These are phyloP conservation scores for Artemia franciscana DNA, from an alignment of 1,140 invertebrate genomes.

Conservation along the genomic window DNA sequence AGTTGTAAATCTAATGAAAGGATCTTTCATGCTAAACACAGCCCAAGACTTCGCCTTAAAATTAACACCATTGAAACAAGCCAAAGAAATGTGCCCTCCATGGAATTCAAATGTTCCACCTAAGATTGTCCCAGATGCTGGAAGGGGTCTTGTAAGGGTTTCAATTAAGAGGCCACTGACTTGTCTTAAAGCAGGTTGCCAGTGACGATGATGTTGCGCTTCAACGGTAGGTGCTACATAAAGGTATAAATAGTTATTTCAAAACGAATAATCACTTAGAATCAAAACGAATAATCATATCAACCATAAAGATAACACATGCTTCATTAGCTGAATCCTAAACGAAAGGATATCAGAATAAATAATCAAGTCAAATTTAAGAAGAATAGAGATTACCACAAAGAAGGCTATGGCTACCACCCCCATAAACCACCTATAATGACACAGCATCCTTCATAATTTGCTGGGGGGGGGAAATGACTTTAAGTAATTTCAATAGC, in stretches of 20 bases:
- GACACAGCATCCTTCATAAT: too few relatives aligned
- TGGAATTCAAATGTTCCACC: conserved; percentile 81
- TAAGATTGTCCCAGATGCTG: conserved; percentile 49
- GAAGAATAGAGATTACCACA: too few relatives aligned
- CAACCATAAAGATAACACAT: too few relatives aligned
- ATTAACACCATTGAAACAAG: conserved; percentile 92
- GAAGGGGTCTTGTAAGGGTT: conserved; percentile 39
- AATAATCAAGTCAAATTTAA: too few relatives aligned
- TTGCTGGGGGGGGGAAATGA: too few relatives aligned
- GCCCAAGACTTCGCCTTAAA: conserved; percentile 94
- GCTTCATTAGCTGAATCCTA: too few relatives aligned
- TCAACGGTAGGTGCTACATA: conserved; percentile 11
- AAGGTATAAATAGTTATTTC: background rate
- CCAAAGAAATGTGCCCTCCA: conserved; percentile 68
- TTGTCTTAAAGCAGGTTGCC: conserved; percentile 53
- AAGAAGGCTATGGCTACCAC: too few relatives aligned
- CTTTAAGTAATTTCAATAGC: too few relatives aligned
- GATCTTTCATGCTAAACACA: conserved; percentile 76
- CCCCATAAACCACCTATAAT: too few relatives aligned
- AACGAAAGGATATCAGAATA: too few relatives aligned
- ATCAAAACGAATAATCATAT: too few relatives aligned
- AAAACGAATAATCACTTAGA: conserved; percentile 19
- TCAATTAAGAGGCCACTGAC: conserved; percentile 48
- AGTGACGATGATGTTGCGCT: conserved; percentile 59
- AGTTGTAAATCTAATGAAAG: conserved; percentile 80